Evolutionary conservation across 1,140 invertebrate species (phyloP).

Genomic region (Melanaphis sacchari): DNA sequence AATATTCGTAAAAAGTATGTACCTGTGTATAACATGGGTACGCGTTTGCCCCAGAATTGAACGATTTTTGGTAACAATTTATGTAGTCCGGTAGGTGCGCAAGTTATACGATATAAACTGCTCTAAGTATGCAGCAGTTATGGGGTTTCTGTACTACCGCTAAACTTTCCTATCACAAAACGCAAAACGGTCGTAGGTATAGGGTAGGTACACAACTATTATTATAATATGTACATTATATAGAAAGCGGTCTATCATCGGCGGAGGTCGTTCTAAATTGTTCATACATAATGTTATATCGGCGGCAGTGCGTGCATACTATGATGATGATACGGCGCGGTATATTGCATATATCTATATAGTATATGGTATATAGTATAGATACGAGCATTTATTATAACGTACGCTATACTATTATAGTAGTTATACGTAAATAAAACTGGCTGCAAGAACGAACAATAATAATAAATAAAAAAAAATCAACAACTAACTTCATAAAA

Average conservation of each 20-base stretch:
- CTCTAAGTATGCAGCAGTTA: background rate
- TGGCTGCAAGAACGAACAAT: background rate
- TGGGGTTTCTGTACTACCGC: background rate
- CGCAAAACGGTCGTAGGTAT: background rate
- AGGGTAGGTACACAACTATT: background rate
- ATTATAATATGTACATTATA: background rate
- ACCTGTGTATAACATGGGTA: background rate
- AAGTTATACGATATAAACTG: too few species aligned
- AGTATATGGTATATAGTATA: background rate
- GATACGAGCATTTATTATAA: background rate
- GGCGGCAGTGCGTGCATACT: background rate
- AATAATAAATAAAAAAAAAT: background rate
- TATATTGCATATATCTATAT: background rate
- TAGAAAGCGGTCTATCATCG: background rate
- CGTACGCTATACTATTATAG: background rate
- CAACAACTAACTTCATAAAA: background rate
- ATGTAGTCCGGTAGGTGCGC: background rate
- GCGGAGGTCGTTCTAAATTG: background rate
- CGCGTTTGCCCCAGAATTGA: background rate
- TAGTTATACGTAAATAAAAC: background rate
- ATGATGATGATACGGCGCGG: background rate
- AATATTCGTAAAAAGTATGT: background rate
- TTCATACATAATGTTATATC: background rate
- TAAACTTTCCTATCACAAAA: background rate
- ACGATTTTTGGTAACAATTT: background rate